Conservation (phyloP, 1,140 invertebrate genomes). For the Diorhabda carinulata region DNA sequence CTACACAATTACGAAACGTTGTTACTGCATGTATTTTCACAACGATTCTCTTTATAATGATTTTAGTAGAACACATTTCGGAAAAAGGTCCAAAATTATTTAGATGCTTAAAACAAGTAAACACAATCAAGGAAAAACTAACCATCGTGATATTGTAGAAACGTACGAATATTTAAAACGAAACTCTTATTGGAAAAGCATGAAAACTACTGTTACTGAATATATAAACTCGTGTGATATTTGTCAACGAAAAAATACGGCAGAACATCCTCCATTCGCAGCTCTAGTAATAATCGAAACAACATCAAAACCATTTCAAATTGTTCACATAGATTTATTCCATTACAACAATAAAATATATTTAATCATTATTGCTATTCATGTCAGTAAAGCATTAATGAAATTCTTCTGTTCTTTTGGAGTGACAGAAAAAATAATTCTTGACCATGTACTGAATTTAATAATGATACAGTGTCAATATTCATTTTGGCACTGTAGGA, state of each 20-base stretch:
- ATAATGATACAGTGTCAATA: slow-evolving; percentile 7
- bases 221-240: not conserved
- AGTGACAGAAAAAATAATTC: slow-evolving; percentile 16
- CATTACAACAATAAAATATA: too few species aligned
- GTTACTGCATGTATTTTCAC: slow-evolving; percentile 13
- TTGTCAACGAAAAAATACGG: too few species aligned
- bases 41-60: slow-evolving; percentile 11
- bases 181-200: slow-evolving; percentile 20
- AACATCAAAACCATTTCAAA: too few species aligned
- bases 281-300: too few species aligned
- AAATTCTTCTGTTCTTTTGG: slow-evolving; percentile 7
- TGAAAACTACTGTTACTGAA: not conserved
- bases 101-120: not conserved
- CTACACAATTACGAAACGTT: not conserved
- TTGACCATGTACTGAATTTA: not conserved
- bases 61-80: slow-evolving; percentile 18
- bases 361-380: not conserved
- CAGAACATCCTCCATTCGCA: too few species aligned
- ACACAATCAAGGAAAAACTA: slow-evolving; percentile 19
- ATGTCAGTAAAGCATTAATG: too few species aligned
- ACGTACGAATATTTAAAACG: slow-evolving; percentile 20
- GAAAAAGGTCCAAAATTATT: not conserved
- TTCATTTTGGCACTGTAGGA: slow-evolving; percentile 17
- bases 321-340: too few species aligned
- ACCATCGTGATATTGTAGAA: slow-evolving; percentile 25